Evolutionary conservation across 1,140 invertebrate genomes (phyloP), one percentile per base, ranked within the genome.

Genomic region (Aphelenchoides avenae): DNA sequence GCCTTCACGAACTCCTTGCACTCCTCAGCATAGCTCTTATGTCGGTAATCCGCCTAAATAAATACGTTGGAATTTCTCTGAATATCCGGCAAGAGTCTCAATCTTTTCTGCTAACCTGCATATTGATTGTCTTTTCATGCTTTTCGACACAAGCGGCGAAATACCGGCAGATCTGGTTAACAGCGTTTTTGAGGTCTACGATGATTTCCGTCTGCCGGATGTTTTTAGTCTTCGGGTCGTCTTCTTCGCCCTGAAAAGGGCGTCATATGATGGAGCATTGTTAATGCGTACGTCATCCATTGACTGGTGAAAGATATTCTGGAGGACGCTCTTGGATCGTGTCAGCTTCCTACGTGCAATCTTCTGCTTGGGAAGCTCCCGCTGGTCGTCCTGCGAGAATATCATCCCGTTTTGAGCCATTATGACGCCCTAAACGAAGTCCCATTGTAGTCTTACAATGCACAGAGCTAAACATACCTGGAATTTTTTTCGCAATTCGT

Each of bases 131-230:
- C 15, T 61, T 9, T 20, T 63, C 63, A 41, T 61, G 33, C 18
- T 22, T 18, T 51, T 76, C 68, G 20, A 57, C 50, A 54, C 64
- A 77, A 9, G 33, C 49, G 1, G 89, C 82, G 80, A 95, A 94
- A 80, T 95, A 89, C 40, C 88, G 80, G 36, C 87, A 87, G 41
- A 94, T 86, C 83, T 85, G 83, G 11, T 84, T 70, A 52, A 98
- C 91, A n/a, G 91, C 88, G 81, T 98, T 92, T 58, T 92, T 83
- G 11, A 99, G 81, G 81, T 97, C 91, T 0, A 99, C 91, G 42
- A 99, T 80, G 36, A 77, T 50, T 66, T 86, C 86, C 79, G 87
- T 89, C 81, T 97, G 93, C 56, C 89, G 85, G 51, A 99, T 89
- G 82, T 99, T 99, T 80, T 98, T 98, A 51, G 86, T 89, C 77